Conservation (phyloP, 2,888 invertebrate genomes). For the Drosophila imparisetae region DNA sequence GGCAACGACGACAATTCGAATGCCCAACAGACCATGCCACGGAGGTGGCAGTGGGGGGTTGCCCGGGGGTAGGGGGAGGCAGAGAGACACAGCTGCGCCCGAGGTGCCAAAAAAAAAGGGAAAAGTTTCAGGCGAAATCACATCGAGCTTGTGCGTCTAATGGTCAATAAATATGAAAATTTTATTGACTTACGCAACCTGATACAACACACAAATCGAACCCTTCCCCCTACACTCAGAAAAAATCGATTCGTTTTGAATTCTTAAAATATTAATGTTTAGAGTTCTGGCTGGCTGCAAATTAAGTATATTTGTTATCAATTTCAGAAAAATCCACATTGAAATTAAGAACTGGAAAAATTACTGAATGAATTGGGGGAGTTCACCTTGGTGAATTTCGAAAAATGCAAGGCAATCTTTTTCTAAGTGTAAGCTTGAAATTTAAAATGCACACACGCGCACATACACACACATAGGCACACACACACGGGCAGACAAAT, state of each 20-base stretch:
- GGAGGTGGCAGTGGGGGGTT: neutral
- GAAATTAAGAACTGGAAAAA: neutral
- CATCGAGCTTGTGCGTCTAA: conserved; percentile 50
- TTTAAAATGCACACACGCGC: conserved; percentile 73
- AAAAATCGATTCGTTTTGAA: neutral
- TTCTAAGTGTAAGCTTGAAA: conserved; percentile 31
- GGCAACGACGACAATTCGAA: conserved; percentile 5
- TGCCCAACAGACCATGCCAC: conserved; percentile 13
- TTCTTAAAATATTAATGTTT: too few species aligned
- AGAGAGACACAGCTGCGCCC: conserved; percentile 60
- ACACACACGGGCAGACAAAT: conserved; percentile 27
- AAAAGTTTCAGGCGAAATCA: conserved; percentile 22
- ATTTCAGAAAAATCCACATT: neutral
- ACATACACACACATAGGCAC: conserved; percentile 12
- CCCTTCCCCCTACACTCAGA: neutral
- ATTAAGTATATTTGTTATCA: neutral
- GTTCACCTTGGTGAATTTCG: neutral
- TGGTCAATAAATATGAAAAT: conserved; percentile 83
- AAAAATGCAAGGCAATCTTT: neutral
- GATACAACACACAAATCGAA: conserved; percentile 34
- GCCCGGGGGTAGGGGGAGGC: neutral
- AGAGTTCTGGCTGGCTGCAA: neutral
- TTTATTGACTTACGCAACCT: conserved; percentile 75
- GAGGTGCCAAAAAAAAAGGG: conserved; percentile 55
- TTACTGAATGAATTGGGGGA: neutral